A percentile compares a stretch with the other conserved stretches of the same genome.
These are phyloP conservation scores for Acyrthosiphon pisum DNA, from an alignment of 1,140 invertebrate genomes.

Conservation along the genomic window DNA sequence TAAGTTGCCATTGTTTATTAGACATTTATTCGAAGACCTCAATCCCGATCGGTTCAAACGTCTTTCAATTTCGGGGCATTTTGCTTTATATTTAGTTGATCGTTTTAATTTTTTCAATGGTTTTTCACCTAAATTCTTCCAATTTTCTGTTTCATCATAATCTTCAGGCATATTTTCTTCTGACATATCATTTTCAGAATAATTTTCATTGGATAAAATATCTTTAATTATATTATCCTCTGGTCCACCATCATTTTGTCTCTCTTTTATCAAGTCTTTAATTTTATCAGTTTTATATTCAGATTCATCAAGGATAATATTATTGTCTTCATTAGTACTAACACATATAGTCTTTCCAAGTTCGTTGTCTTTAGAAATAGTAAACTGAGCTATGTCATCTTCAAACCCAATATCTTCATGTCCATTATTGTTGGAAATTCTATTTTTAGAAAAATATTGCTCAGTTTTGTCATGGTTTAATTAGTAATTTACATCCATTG, in stretches of 20 bases:
- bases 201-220: background rate
- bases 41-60: background rate
- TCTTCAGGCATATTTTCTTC: background rate
- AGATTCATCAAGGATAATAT: too few species aligned
- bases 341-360: background rate
- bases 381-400: background rate
- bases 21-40: background rate
- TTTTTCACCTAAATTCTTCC: background rate
- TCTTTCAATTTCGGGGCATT: background rate
- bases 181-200: background rate
- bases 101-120: background rate
- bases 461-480: background rate
- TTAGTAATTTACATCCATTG: too few species aligned
- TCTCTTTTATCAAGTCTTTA: background rate
- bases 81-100: background rate
- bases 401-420: background rate
- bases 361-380: background rate
- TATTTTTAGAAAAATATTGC: background rate
- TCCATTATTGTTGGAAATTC: background rate
- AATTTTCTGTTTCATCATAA: background rate
- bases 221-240: too few species aligned
- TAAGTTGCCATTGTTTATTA: background rate
- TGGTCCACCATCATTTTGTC: background rate
- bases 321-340: too few species aligned
- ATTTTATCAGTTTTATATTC: background rate